These are phyloP conservation scores for Drosophila infuscata DNA, from an alignment of 2,888 invertebrate species.

Conservation along the genomic window DNA sequence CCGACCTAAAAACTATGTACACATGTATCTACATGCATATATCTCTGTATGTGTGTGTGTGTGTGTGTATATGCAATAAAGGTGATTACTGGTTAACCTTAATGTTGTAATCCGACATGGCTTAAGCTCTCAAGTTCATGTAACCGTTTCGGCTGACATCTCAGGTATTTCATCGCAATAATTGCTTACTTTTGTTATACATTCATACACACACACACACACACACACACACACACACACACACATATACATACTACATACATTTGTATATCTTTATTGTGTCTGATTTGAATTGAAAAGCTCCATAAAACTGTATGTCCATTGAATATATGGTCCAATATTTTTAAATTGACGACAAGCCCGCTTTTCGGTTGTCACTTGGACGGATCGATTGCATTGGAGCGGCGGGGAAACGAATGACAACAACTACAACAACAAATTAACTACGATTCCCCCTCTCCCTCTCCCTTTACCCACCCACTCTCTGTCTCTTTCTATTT, in stretches of 20 bases:
- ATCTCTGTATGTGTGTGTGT: background rate
- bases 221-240: background rate
- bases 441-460: background rate
- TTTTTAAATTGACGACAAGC: slow-evolving; percentile 32
- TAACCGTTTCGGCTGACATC: background rate
- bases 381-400: slow-evolving; percentile 17
- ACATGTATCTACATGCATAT: background rate
- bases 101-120: slow-evolving; percentile 1
- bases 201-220: background rate
- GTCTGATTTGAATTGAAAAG: slow-evolving; percentile 14
- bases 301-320: slow-evolving; percentile 9
- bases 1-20: background rate
- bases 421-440: slow-evolving; percentile 3
- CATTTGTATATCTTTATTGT: slow-evolving; percentile 25
- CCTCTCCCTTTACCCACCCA: background rate
- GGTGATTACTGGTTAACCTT: slow-evolving; percentile 17
- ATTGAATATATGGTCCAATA: slow-evolving; percentile 12
- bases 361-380: slow-evolving; percentile 1
- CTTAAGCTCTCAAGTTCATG: slow-evolving; percentile 20
- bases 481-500: slow-evolving; percentile 7
- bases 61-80: background rate
- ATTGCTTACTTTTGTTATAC: background rate
- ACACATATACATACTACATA: too few species aligned
- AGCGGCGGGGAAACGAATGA: slow-evolving; percentile 2
- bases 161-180: background rate